Evolutionary conservation across 2,113 vertebrate genomes (phyloP).

Genomic region (Macquaria australasica): DNA sequence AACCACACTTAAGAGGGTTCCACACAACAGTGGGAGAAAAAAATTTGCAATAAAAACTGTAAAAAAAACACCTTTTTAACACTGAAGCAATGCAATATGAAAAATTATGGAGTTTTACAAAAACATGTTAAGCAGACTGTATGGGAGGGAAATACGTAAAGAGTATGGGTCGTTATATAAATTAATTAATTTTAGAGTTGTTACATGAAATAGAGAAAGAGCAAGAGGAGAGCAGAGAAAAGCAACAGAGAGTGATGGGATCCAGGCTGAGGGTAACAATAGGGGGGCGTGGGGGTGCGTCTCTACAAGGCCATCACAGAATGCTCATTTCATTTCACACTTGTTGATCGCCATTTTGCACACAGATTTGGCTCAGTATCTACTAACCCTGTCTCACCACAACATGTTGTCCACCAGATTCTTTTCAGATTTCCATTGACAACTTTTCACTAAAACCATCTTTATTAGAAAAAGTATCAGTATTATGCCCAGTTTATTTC

Average conservation of each 20-base stretch:
- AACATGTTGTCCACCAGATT: neutral
- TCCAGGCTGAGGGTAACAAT: conserved; percentile 1
- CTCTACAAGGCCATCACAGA: conserved; percentile 37
- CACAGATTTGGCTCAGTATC: conserved; percentile 14
- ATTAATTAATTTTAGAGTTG: neutral
- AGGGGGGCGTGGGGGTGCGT: conserved; percentile 1
- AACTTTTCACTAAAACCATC: neutral
- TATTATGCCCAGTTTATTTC: neutral
- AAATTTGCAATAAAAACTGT: neutral
- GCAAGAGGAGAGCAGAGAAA: neutral
- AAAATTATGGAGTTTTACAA: neutral
- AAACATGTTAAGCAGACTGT: neutral
- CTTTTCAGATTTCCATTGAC: neutral
- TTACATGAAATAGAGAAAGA: neutral
- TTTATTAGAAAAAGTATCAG: neutral
- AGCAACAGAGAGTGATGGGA: conserved; percentile 23
- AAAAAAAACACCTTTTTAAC: neutral
- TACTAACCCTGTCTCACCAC: neutral
- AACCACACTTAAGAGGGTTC: neutral
- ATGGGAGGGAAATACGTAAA: neutral
- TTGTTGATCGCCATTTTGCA: conserved; percentile 77
- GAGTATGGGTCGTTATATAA: neutral
- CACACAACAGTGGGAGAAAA: neutral
- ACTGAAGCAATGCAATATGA: neutral
- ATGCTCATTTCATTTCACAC: conserved; percentile 61